Evolutionary conservation across 1,140 invertebrate genomes (phyloP).

Genomic region (Leptopilina clavipes): DNA sequence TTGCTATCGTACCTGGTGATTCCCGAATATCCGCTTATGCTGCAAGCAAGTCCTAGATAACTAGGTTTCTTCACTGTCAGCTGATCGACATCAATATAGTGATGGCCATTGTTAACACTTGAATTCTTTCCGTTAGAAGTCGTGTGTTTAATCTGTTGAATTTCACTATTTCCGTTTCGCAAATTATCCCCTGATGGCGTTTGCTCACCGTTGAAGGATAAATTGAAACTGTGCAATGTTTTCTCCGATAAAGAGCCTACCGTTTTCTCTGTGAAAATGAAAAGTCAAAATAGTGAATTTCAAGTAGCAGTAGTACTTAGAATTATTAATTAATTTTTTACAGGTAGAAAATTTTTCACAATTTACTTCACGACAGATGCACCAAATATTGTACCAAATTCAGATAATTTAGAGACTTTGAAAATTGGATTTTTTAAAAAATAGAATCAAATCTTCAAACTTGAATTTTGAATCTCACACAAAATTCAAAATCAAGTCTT

Average conservation of each 20-base stretch:
- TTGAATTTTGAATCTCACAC: no score
- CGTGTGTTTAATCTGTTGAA: conserved; percentile 63
- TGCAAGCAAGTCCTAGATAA: conserved; percentile 90
- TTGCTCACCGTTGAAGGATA: conserved; percentile 69
- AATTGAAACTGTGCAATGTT: conserved; percentile 70
- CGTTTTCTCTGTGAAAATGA: conserved; percentile 62
- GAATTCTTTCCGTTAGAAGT: conserved; percentile 61
- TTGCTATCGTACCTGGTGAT: conserved; percentile 89
- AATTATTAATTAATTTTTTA: background rate
- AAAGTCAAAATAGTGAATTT: no score
- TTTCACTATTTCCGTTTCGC: conserved; percentile 62
- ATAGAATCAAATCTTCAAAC: no score
- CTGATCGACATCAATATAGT: conserved; percentile 61
- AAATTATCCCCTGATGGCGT: conserved; percentile 50
- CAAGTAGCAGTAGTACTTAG: no score
- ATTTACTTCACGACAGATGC: background rate
- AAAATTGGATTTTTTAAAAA: background rate
- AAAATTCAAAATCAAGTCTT: no score
- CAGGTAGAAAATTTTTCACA: background rate
- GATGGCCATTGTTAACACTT: conserved; percentile 67
- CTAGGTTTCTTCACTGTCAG: conserved; percentile 80
- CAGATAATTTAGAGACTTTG: background rate
- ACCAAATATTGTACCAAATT: background rate
- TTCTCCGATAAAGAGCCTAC: conserved; percentile 69
- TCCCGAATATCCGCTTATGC: conserved; percentile 91